phyloP scores from a whole-genome alignment of 2,113 vertebrate species.

The Nansenia antarctica region DNA sequence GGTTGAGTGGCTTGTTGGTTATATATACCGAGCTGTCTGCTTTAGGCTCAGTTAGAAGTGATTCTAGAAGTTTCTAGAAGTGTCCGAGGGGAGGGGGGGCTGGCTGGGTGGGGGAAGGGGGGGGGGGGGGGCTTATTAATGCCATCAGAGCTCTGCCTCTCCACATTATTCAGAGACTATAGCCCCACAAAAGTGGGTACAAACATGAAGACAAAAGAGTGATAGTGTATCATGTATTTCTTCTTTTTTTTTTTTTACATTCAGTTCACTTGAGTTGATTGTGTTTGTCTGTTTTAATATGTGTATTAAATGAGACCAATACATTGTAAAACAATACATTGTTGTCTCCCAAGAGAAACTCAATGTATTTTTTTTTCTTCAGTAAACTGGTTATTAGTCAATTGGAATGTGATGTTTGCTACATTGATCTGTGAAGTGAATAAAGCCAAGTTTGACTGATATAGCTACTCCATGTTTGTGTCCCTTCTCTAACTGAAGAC shows the following conservation, averaged over 20 bases:
- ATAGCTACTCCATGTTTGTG: too few relatives aligned
- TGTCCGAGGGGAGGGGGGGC: too few relatives aligned
- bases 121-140: too few relatives aligned
- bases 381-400: conserved; percentile 12
- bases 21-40: too few relatives aligned
- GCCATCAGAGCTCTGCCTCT: too few relatives aligned
- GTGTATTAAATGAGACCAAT: conserved; percentile 44
- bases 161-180: too few relatives aligned
- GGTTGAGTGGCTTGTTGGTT: too few relatives aligned
- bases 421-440: conserved; percentile 45
- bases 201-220: background rate
- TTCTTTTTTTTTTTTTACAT: conserved; percentile 17
- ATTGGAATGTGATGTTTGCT: conserved; percentile 31
- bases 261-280: too few relatives aligned
- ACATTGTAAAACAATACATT: conserved; percentile 2
- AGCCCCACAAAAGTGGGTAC: background rate
- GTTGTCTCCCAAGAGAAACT: background rate
- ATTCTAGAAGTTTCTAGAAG: too few relatives aligned
- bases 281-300: conserved; percentile 31
- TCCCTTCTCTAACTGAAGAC: too few relatives aligned
- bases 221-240: background rate
- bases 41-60: too few relatives aligned
- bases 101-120: too few relatives aligned
- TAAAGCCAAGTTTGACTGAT: conserved; percentile 15
- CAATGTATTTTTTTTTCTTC: conserved; percentile 16